Evolutionary conservation across 2,888 invertebrate species (phyloP), one percentile per base, ranked within the genome.

Genomic region (Pheosia gnoma): DNA sequence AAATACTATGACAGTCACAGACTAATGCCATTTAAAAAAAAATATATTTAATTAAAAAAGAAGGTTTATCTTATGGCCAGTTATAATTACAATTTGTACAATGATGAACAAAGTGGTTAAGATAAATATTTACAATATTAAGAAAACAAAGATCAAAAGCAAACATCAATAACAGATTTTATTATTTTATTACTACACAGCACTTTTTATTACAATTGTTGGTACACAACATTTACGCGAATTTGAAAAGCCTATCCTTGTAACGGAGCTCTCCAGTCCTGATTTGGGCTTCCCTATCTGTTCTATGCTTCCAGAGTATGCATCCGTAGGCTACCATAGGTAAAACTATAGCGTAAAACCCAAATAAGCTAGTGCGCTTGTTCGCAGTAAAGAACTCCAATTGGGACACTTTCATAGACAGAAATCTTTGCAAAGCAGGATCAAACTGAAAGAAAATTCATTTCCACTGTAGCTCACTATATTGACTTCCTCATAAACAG

Each of bases 191-290:
- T 71, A 65, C 75, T 75, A 75, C 71, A 68, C 58, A 61, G 58
- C 63, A 65, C 25, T 63, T 61, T 61, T 57, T 57, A 38, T 60
- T 68, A 64, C 52, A 57, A 67, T 58, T 49, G 56, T 66, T 41
- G 57, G 51, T 43, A 62, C 38, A 59, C 45, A 59, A 51, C 11
- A 57, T 65, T 81, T 95, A 96, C 63, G 91, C 85, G 66, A 96
- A 95, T 89, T 96, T 97, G 81, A 95, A 96, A 39, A 82, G 67
- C 78, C 97, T 95, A 80, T 97, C 97, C 78, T 93, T 95, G 89
- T 97, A 97, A 52, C 95, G 94, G 2, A 97, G 94, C 89, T 96
- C 95, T 39, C 98, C 97, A 58, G 93, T 95, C 66, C 97, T 94
- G 70, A 94, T 95, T 68, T 89, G 78, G 0, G 90, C 71, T 79